Evolutionary conservation across 2,888 invertebrate genomes (phyloP).

Genomic region (Trichopria drosophilae): DNA sequence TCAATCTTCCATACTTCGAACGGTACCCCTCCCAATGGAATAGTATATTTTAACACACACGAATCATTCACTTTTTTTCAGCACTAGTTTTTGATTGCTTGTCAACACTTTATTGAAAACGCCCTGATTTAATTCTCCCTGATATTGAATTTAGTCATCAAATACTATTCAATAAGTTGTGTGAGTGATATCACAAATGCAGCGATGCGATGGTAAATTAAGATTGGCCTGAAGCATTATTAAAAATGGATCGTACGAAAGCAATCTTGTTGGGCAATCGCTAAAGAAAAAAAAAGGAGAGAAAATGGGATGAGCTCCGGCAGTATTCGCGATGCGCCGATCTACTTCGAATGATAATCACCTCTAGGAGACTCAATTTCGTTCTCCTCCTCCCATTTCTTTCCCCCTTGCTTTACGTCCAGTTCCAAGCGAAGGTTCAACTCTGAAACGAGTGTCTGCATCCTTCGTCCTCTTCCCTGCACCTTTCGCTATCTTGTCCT

Average conservation of each 20-base stretch:
- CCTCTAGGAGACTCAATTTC: constrained; percentile 54
- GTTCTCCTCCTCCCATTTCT: constrained; percentile 32
- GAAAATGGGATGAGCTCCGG: constrained; percentile 39
- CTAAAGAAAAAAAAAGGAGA: no score
- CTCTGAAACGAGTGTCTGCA: not conserved
- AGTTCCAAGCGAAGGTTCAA: constrained; percentile 6
- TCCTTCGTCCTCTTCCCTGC: not conserved
- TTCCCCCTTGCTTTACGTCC: constrained; percentile 21
- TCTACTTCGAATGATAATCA: constrained; percentile 55
- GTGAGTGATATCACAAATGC: no score
- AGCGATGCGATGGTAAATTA: constrained; percentile 32
- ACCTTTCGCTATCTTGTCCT: constrained; percentile 17
- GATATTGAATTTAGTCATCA: no score
- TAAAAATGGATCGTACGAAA: constrained; percentile 50
- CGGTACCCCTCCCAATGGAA: constrained; percentile 29
- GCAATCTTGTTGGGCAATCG: constrained; percentile 47
- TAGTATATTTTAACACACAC: no score
- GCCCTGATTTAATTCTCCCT: no score
- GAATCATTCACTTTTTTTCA: no score
- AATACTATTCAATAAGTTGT: no score
- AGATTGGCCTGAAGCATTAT: constrained; percentile 43
- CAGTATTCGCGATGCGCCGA: constrained; percentile 38
- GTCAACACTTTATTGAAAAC: no score
- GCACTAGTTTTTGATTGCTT: no score
- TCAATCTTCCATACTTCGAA: constrained; percentile 35